phyloP scores from a whole-genome alignment of 2,113 vertebrate species.

The Motacilla alba region DNA sequence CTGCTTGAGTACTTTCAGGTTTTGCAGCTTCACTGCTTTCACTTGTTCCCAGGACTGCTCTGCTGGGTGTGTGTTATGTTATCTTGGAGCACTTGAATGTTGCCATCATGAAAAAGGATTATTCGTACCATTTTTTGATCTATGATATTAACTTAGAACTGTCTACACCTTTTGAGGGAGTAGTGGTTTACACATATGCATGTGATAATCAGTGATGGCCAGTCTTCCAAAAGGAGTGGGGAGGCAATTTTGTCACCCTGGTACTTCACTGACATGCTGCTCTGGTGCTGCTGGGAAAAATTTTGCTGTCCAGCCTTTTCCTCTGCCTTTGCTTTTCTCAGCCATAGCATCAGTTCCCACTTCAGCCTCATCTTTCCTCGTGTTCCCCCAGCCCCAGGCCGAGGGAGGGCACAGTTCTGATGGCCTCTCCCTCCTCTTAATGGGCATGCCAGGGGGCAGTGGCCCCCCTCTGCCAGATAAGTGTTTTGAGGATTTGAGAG shows the following conservation, averaged over 20 bases:
- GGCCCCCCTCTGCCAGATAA: background rate
- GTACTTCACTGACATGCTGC: background rate
- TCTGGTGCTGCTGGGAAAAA: background rate
- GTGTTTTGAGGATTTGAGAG: background rate
- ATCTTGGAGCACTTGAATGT: background rate
- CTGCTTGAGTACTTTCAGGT: background rate
- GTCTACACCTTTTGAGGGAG: background rate
- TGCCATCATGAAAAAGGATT: background rate
- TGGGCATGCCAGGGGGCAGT: background rate
- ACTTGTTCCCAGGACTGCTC: background rate
- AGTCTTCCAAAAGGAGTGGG: background rate
- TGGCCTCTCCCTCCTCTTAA: background rate
- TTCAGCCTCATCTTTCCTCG: background rate
- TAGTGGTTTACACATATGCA: background rate
- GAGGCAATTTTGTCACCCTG: background rate
- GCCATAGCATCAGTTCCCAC: background rate
- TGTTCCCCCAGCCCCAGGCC: background rate
- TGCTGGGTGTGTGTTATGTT: rapidly evolving
- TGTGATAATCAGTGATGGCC: background rate
- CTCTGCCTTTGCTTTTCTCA: background rate
- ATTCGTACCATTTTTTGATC: background rate
- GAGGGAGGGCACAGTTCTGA: background rate
- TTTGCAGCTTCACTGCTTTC: background rate
- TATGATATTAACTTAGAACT: background rate
- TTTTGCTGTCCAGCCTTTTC: background rate